Base-by-base conservation (phyloP, 2,113 vertebrate genomes). In the Ammodytes marinus region DNA sequence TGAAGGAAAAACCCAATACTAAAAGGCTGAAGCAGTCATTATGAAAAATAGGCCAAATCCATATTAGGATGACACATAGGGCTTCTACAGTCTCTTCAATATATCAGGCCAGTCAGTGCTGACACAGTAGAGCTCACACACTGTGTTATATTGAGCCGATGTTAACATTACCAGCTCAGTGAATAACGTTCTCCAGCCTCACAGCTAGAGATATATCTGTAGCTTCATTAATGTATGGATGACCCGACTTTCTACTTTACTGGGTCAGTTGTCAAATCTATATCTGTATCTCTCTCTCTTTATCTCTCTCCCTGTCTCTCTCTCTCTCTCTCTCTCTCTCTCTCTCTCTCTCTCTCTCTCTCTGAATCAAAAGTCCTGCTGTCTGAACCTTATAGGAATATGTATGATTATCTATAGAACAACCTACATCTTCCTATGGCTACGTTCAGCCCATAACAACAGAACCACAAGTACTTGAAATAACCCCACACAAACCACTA, bases 221-320 rank as follows among this genome's bases (percentile, higher is more conserved):
- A 61, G 53, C 77, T 84, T 77, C 63, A 74, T 86, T 69, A 69
- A 85, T 69, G 68, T 50, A 80, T 87, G 65, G 46, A 39, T 82
- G 78, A 85, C 58, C 67, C 68, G 8, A 15, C 76, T 83, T 71
- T 59, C 2, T 46, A 53, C 55, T 80, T 65, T 79, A 84, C n/a
- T 89, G 80, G 88, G 84, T 90, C 91, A 93, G 74, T 35, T 8
- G 60, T 46, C 27, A 75, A 70, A 50, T 43, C 49, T 47, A 57
- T 19, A 27, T 63, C 68, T 69, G 2, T 27, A 59, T 78, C 57
- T 73, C 60, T 60, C 17, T 46, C 37, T n/a, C 55, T 55, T 27
- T 27, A 2, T 27, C 27, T 54, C 57, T 68, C 72, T 79, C 53
- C 6, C 19, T 52, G 74, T 57, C 42, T 78, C 66, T 5, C 40